Evolutionary conservation across 2,797 vertebrate species (phyloP), one percentile per base, ranked within the genome.

Genomic region (Ptychadena robeensis): DNA sequence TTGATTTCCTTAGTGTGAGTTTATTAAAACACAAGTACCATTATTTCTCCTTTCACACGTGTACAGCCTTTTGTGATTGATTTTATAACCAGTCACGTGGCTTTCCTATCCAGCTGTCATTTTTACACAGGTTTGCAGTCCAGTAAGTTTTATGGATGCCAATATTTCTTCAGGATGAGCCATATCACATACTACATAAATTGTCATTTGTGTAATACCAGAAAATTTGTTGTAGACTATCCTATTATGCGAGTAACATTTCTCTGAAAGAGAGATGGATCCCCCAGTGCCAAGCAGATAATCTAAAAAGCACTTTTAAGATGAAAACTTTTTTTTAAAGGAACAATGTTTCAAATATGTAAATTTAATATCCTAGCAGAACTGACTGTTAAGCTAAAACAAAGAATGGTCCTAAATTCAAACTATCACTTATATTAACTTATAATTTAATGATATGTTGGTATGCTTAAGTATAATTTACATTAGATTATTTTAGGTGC

Each of bases 151-250:
- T 85, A 85, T 85, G 67, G 82, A 80, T 85, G 74, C 73, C 82
- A 85, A 85, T 85, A 85, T 85, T 80, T 85, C 82, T 85, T 85
- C 78, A 64, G 72, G 77, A 85, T 85, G 78, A 85, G 77, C 77
- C 82, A 75, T 80, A 85, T 85, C 78, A 80, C 82, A 80, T 85
- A 85, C 71, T 80, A 85, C 82, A 85, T 85, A 85, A 85, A 85
- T 85, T 85, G 82, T 85, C 77, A 85, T 85, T 85, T 85, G 78
- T 85, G 82, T 85, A 85, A 85, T 85, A 85, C 82, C 72, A 85
- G 82, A 65, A 80, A 85, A 85, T 75, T 64, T 85, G 77, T 80
- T 85, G 82, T 85, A 85, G 82, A 80, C 48, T 85, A 80, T 80
- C 73, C 65, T 85, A 85, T 80, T 85, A 85, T 70, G 66, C 48